phyloP scores from a whole-genome alignment of 2,113 vertebrate species.

The Phalacrocorax pelagicus region DNA sequence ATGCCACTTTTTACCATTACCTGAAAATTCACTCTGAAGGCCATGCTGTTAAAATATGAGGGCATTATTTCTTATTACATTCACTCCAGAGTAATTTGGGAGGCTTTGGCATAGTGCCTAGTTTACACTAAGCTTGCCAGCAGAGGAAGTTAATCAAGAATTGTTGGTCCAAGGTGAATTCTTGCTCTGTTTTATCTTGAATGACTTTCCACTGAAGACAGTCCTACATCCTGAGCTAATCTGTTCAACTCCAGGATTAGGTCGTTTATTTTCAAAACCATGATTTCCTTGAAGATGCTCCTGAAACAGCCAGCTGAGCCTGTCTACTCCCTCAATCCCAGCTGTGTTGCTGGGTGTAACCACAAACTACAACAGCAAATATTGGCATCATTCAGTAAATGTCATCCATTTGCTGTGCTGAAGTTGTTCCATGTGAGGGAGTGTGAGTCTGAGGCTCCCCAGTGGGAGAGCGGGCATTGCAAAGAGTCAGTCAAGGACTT shows the following conservation, averaged over 20 bases:
- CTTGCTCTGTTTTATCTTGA: constrained; percentile 15
- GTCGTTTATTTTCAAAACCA: background rate
- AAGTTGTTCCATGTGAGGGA: background rate
- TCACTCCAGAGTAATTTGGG: background rate
- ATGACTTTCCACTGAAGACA: background rate
- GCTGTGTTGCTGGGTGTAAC: background rate
- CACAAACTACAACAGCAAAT: background rate
- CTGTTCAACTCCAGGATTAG: background rate
- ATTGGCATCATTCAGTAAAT: background rate
- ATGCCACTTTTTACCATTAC: background rate
- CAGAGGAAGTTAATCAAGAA: constrained; percentile 36
- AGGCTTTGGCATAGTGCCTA: background rate
- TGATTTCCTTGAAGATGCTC: background rate
- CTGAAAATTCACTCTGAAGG: background rate
- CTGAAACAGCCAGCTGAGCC: background rate
- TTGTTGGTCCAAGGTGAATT: constrained; percentile 41
- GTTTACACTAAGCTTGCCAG: constrained; percentile 19
- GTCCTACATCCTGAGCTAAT: background rate
- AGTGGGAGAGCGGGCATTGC: background rate
- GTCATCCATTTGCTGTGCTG: background rate
- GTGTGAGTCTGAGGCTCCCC: background rate
- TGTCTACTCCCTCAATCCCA: background rate
- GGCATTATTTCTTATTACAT: background rate
- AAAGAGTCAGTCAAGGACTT: background rate
- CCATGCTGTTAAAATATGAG: background rate